Base-by-base conservation (phyloP, 2,797 vertebrate species). In the Siniperca undulata region DNA sequence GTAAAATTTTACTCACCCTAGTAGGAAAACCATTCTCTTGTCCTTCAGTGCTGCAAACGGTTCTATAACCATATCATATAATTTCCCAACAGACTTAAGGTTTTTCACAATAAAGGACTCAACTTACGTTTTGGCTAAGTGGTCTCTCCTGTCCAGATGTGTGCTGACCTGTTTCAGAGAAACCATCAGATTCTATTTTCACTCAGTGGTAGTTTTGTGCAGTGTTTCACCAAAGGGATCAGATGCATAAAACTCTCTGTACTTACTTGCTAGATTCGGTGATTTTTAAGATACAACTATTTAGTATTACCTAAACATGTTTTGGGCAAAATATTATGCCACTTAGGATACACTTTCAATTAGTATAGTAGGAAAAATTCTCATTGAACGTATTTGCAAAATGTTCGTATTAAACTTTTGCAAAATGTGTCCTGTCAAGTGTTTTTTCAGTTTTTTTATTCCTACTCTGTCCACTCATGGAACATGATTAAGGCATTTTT, bases 1-100 rank as follows among this genome's bases (percentile, higher is more conserved):
- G 44, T 19, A 58, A 64, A 53, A 75, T 80, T 81, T 79, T 44
- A 72, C 42, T 58, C 64, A 27, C 5, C 22, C 50, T 56, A 13
- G 40, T 34, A 70, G 19, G 61, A 82, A 83, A 67, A 77, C 0
- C 64, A 44, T 76, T 64, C 27, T 68, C 52, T 59, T 69, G 73
- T 82, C 82, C 73, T 86, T 85, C 46, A 77, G 64, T 52, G 72
- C 60, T 27, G 46, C 58, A 74, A 72, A 60, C 52, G 60, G 20
- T 82, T 86, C 75, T 74, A 73, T 79, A 74, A 81, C 80, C 66
- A 85, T 86, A 78, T 82, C 60, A 80, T 76, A 53, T 71, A 64
- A 78, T 77, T 85, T 74, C 77, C 64, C 70, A 62, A 66, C 36
- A 61, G 67, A 66, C 67, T 73, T 56, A 14, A 55, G 40, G 27